These are phyloP conservation scores for Orientallactaga bullata DNA, from an alignment of 2,113 vertebrate genomes.

Conservation along the genomic window DNA sequence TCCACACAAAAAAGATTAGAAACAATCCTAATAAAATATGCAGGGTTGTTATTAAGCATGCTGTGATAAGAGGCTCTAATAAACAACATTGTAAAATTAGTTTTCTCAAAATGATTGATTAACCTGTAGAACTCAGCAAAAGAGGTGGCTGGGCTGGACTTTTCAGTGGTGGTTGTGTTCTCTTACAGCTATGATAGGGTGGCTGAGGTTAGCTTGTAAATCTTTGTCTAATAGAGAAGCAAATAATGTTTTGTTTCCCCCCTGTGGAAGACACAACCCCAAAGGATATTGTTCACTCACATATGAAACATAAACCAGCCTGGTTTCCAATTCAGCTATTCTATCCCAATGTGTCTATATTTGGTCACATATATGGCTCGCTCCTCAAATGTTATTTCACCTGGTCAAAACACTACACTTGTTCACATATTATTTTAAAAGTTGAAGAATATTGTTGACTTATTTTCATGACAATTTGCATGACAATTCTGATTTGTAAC, in stretches of 20 bases:
- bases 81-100: not conserved
- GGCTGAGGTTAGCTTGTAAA: not conserved
- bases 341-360: not conserved
- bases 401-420: not conserved
- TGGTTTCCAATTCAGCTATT: not conserved
- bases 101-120: not conserved
- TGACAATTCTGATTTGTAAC: not conserved
- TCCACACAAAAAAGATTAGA: conserved; percentile 8
- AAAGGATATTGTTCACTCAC: not conserved
- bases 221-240: conserved; percentile 19
- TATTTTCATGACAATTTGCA: not conserved
- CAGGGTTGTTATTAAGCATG: not conserved
- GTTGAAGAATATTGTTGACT: not conserved
- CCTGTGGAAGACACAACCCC: not conserved
- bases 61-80: not conserved
- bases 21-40: not conserved
- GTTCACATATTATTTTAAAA: conserved; percentile 1
- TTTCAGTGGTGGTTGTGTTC: not conserved
- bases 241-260: not conserved
- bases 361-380: not conserved
- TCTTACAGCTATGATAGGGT: not conserved
- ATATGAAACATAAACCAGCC: not conserved
- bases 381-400: not conserved
- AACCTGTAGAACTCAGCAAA: not conserved
- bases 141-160: not conserved